Base-by-base conservation (phyloP, 2,888 invertebrate species). In the Leucozona laternaria region DNA sequence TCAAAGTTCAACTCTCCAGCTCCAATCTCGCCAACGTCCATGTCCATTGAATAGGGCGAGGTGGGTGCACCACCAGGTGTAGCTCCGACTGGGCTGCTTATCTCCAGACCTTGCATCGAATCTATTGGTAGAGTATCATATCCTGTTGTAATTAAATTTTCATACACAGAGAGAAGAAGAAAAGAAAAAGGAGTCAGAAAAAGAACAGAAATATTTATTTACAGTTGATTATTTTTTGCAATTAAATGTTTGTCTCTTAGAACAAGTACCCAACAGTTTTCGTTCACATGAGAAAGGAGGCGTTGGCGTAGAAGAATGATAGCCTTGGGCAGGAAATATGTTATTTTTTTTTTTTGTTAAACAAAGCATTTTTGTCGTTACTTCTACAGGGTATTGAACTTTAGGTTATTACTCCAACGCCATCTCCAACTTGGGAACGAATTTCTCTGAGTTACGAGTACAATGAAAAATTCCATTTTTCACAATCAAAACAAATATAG, bases 121-220 rank as follows among this genome's bases (percentile, higher is more conserved):
- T 98, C 97, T 96, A 98, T 96, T 95, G 98, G 98, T 95, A 98
- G 96, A 95, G 97, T 97, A 95, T 98, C 98, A 96, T 97, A 98
- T 94, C 97, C 98, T 97, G 90, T 88, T 78, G 62, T 73, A 31
- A 81, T 78, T 84, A 84, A 79, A 76, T 72, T 34, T 66, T 75
- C 66, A 72, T 76, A 71, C 10, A 70, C 53, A 64, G 76, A 86
- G 50, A 79, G 77, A 76, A 72, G 34, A 82, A 76, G 34, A 62
- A 75, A 75, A 71, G 62, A 81, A 72, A 71, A 28, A 82, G 77
- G n/a, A 75, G 57, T 79, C 53, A 81, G 78, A 84, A 60, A 37
- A 75, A 66, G 45, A 50, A 60, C 60, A 60, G 22, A 70, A 34
- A 62, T 58, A 68, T 48, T 58, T 17, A 58, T 58, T 13, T 58